Evolutionary conservation across 2,888 invertebrate species (phyloP).

Genomic region (Ophion ventricosus): DNA sequence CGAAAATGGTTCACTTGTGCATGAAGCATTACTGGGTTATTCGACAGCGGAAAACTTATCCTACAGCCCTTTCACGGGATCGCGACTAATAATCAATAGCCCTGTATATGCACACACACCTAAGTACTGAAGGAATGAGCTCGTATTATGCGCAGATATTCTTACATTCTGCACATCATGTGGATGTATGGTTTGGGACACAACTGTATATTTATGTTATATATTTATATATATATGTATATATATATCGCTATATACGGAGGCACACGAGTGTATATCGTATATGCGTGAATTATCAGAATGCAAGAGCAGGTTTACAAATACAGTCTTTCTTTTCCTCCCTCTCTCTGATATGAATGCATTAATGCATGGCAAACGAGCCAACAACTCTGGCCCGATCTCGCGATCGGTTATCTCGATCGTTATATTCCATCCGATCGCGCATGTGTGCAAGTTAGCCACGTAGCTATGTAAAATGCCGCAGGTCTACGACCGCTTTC

Average conservation of each 20-base stretch:
- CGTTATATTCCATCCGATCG: constrained; percentile 75
- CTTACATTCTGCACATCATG: constrained; percentile 28
- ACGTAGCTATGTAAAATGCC: constrained; percentile 46
- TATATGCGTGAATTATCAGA: constrained; percentile 77
- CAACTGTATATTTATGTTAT: background rate
- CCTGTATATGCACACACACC: constrained; percentile 69
- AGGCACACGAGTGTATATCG: constrained; percentile 68
- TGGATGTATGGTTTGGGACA: too few species aligned
- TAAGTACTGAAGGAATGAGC: constrained; percentile 68
- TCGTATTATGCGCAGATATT: constrained; percentile 34
- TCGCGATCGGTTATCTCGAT: constrained; percentile 75
- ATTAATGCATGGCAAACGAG: constrained; percentile 81
- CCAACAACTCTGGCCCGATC: constrained; percentile 69
- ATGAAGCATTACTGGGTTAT: too few species aligned
- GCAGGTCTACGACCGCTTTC: constrained; percentile 70
- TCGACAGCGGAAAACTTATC: too few species aligned
- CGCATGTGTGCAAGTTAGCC: constrained; percentile 19
- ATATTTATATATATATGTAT: constrained; percentile 42
- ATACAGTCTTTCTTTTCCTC: background rate
- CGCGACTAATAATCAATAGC: too few species aligned
- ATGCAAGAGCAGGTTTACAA: constrained; percentile 42
- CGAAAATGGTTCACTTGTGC: too few species aligned
- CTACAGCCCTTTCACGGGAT: too few species aligned
- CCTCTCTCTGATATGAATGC: constrained; percentile 80
- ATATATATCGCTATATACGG: constrained; percentile 52